Percentiles rank a stretch among this genome's conserved stretches.
phyloP scores from a whole-genome alignment of 1,140 invertebrate genomes.

The Galleria mellonella region DNA sequence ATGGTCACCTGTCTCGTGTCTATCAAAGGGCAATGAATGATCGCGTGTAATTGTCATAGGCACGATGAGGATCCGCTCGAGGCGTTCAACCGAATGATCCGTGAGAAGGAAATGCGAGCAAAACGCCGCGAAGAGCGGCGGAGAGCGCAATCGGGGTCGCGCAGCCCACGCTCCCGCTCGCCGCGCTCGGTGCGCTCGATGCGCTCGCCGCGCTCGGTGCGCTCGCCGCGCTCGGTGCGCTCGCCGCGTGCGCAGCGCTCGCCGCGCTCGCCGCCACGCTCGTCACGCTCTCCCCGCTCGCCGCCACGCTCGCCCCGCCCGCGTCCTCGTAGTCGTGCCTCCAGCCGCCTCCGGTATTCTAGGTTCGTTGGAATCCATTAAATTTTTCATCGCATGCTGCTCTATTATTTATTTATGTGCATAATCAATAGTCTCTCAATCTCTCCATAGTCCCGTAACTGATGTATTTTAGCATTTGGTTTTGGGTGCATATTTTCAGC shows the following conservation, averaged over 20 bases:
- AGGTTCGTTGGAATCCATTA: not conserved
- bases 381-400: too few relatives aligned
- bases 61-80: constrained; percentile 82
- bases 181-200: constrained; percentile 25
- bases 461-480: too few relatives aligned
- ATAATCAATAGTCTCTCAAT: too few relatives aligned
- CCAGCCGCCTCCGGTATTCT: constrained; percentile 1
- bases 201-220: constrained; percentile 32
- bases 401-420: too few relatives aligned
- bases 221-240: constrained; percentile 25
- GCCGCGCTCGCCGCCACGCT: constrained; percentile 14
- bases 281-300: constrained; percentile 10
- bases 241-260: constrained; percentile 31
- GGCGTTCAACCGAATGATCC: constrained; percentile 88
- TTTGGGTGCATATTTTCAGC: too few relatives aligned
- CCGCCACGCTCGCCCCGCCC: constrained; percentile 14
- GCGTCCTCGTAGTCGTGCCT: not conserved
- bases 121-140: constrained; percentile 79
- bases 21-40: not conserved
- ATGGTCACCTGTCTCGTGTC: too few relatives aligned
- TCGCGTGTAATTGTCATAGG: constrained; percentile 23
- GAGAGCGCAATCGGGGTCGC: constrained; percentile 72
- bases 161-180: constrained; percentile 35
- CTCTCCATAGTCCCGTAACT: too few relatives aligned
- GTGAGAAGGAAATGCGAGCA: constrained; percentile 86